Percentiles rank a stretch among this genome's conserved stretches.
Conservation (phyloP, 2,888 invertebrate species). For the Kryphioiulus occultus region DNA sequence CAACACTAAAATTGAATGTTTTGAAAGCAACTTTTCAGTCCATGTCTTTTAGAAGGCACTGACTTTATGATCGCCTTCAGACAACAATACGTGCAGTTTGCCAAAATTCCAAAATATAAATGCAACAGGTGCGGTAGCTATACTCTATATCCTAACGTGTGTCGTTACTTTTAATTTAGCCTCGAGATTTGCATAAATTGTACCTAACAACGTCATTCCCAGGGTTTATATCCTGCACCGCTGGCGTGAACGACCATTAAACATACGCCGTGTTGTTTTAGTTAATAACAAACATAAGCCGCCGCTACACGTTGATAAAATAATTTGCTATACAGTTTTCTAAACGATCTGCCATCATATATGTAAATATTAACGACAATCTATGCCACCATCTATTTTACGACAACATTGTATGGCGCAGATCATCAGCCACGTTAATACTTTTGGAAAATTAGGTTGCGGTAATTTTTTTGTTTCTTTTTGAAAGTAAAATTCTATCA, state of each 20-base stretch:
- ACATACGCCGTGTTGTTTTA: background rate
- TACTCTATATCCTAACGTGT: background rate
- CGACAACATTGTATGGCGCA: no score
- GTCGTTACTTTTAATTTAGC: background rate
- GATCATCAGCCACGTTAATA: background rate
- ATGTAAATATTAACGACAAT: background rate
- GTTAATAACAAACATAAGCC: background rate
- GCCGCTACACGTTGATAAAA: background rate
- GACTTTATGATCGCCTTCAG: no score
- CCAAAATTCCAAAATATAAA: background rate
- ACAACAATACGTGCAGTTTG: no score
- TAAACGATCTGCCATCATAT: no score
- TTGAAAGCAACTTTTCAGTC: no score
- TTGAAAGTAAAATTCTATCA: no score
- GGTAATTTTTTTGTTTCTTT: no score
- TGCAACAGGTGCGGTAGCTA: background rate
- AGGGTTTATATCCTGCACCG: background rate
- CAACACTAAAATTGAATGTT: no score
- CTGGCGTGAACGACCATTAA: background rate
- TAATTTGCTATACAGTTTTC: background rate
- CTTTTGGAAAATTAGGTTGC: background rate
- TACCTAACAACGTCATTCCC: background rate
- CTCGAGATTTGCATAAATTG: background rate
- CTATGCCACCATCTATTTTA: no score
- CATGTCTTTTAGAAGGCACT: no score